Percentiles rank a stretch among this genome's conserved stretches.
These are phyloP conservation scores for Alfaro cultratus DNA, from an alignment of 2,797 vertebrate species.

Conservation along the genomic window DNA sequence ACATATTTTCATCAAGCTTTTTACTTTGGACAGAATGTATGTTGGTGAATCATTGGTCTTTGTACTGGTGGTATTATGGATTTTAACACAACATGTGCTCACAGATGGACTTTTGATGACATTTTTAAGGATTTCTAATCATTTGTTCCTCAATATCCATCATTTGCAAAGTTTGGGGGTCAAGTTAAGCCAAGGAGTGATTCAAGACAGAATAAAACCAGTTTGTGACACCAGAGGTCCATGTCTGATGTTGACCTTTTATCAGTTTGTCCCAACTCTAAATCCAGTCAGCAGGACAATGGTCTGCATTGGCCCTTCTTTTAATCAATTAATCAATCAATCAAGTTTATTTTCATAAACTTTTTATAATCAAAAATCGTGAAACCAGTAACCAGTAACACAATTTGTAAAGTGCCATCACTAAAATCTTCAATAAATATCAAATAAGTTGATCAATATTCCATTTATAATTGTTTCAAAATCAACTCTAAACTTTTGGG, in stretches of 20 bases:
- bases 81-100: not conserved
- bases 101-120: not conserved
- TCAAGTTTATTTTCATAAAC: no score
- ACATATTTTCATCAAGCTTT: not conserved
- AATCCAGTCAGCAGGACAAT: not conserved
- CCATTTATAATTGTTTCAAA: no score
- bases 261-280: not conserved
- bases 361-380: no score
- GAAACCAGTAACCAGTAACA: no score
- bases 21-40: conserved; percentile 7
- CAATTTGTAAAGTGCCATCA: no score
- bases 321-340: no score
- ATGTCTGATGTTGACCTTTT: not conserved
- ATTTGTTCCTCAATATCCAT: not conserved
- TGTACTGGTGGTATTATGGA: not conserved
- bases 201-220: not conserved
- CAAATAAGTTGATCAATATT: no score
- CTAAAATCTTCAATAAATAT: no score
- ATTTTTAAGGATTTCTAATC: not conserved
- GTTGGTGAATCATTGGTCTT: not conserved
- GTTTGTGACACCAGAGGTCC: not conserved
- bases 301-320: not conserved
- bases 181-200: not conserved
- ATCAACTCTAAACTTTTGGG: no score
- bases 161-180: not conserved